These are phyloP conservation scores for Ephialtes manifestator DNA, from an alignment of 2,888 invertebrate species.

Conservation along the genomic window DNA sequence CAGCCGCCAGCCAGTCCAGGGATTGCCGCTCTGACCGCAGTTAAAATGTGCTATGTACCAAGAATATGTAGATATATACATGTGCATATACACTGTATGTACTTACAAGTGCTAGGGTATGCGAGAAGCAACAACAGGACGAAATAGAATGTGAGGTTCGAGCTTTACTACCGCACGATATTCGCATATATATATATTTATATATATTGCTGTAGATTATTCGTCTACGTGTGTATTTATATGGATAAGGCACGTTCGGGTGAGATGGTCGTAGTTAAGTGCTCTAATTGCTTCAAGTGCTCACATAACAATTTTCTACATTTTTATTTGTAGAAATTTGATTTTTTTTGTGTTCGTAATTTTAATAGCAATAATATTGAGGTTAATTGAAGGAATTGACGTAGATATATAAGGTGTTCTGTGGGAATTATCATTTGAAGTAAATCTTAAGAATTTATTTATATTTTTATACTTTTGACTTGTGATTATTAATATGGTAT, in stretches of 20 bases:
- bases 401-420: too few species aligned
- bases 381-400: too few species aligned
- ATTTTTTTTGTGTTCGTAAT: too few species aligned
- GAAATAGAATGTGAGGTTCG: conserved; percentile 50
- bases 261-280: neutral
- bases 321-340: too few species aligned
- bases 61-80: conserved; percentile 4
- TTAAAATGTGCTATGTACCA: conserved; percentile 69
- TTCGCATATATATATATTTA: neutral
- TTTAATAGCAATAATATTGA: too few species aligned
- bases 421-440: too few species aligned
- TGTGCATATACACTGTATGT: conserved; percentile 16
- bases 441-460: too few species aligned
- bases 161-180: conserved; percentile 3
- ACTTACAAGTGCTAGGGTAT: conserved; percentile 51
- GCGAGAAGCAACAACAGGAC: conserved; percentile 46
- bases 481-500: too few species aligned
- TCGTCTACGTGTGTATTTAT: conserved; percentile 23
- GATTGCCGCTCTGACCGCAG: conserved; percentile 67
- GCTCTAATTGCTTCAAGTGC: too few species aligned
- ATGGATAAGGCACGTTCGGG: neutral
- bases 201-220: conserved; percentile 15
- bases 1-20: conserved; percentile 64
- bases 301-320: too few species aligned
- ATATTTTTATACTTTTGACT: too few species aligned